Conservation (phyloP, 2,888 invertebrate species). For the Thysanoteuthis rhombus region DNA sequence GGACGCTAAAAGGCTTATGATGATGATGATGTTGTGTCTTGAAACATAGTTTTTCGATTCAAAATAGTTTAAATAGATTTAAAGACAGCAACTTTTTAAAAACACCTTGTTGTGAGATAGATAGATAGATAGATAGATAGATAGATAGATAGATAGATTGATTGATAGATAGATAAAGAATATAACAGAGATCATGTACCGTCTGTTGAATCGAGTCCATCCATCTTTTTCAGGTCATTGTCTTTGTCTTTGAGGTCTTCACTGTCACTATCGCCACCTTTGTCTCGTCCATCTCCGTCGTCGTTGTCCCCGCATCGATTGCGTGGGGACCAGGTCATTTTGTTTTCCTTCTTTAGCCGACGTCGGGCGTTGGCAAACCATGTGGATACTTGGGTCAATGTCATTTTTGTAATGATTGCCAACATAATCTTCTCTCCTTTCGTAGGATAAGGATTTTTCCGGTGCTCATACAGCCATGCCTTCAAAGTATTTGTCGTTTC, state of each 20-base stretch:
- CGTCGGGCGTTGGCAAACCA: constrained; percentile 96
- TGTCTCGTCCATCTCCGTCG: constrained; percentile 73
- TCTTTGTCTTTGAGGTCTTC: constrained; percentile 24
- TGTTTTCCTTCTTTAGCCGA: constrained; percentile 94
- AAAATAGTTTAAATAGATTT: too few relatives aligned
- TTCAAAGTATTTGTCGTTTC: constrained; percentile 97
- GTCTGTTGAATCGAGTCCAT: constrained; percentile 21
- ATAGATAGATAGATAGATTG: background rate
- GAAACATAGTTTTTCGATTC: too few relatives aligned
- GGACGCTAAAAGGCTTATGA: too few relatives aligned
- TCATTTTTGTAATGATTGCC: constrained; percentile 95
- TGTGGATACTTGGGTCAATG: constrained; percentile 87
- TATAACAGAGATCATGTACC: background rate
- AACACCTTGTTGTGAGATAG: too few relatives aligned
- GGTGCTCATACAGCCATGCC: constrained; percentile 96
- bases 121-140: background rate
- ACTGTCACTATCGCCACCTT: constrained; percentile 61
- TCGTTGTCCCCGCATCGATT: constrained; percentile 70
- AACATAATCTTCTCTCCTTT: constrained; percentile 96
- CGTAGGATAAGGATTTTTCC: constrained; percentile 95
- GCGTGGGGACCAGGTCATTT: constrained; percentile 96
- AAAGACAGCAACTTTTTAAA: too few relatives aligned
- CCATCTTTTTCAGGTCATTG: constrained; percentile 16
- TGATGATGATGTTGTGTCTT: too few relatives aligned
- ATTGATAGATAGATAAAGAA: background rate